Conservation (phyloP, 2,797 vertebrate genomes). For the Gymnoscopelus braueri region DNA sequence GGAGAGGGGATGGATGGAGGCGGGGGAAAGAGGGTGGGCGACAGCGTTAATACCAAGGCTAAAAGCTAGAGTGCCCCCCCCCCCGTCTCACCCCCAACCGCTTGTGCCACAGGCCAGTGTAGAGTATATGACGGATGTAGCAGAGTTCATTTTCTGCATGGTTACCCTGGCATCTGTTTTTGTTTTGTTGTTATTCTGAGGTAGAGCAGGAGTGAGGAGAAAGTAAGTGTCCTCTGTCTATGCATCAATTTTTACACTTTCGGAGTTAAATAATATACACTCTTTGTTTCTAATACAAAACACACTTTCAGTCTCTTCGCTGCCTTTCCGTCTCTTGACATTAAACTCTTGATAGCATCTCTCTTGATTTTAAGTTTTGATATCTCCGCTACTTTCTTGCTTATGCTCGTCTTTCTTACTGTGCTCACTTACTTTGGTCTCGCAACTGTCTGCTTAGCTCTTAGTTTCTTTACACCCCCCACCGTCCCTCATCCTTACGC, state of each 20-base stretch:
- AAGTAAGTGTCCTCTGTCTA: slow-evolving; percentile 66
- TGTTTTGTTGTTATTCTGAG: slow-evolving; percentile 71
- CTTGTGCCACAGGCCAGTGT: slow-evolving; percentile 37
- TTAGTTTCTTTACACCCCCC: slow-evolving; percentile 39
- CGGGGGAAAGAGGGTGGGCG: neutral
- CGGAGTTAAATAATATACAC: no score
- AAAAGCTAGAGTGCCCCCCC: slow-evolving; percentile 53
- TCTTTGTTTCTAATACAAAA: slow-evolving; percentile 45
- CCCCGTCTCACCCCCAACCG: slow-evolving; percentile 41
- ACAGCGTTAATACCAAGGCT: slow-evolving; percentile 44
- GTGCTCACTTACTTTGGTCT: slow-evolving; percentile 29
- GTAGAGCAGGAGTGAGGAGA: slow-evolving; percentile 59
- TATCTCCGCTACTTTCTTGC: slow-evolving; percentile 38
- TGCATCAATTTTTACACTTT: slow-evolving; percentile 13
- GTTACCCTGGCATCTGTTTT: slow-evolving; percentile 80
- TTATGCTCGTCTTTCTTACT: slow-evolving; percentile 63
- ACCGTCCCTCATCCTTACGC: slow-evolving; percentile 25
- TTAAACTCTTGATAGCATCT: slow-evolving; percentile 26
- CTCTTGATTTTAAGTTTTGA: slow-evolving; percentile 47
- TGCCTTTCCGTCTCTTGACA: slow-evolving; percentile 24
- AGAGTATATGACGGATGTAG: slow-evolving; percentile 55
- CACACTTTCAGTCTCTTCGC: slow-evolving; percentile 19
- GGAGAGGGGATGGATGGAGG: neutral
- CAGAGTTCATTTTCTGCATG: slow-evolving; percentile 80
- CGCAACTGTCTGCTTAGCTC: slow-evolving; percentile 46